These are phyloP conservation scores for Phocoena phocoena DNA, from an alignment of 2,113 vertebrate species.

Conservation along the genomic window DNA sequence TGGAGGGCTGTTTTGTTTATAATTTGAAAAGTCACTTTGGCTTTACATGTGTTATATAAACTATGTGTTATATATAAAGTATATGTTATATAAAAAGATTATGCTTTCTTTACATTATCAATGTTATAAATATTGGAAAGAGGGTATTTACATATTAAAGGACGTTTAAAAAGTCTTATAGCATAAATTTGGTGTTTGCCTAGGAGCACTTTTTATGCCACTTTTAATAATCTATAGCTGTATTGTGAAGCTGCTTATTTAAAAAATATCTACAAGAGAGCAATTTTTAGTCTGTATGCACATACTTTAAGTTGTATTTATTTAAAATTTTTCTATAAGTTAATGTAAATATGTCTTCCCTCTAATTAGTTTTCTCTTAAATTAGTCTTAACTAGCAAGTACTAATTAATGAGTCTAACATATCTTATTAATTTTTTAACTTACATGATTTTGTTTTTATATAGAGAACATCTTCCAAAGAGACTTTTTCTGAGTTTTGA, in stretches of 20 bases:
- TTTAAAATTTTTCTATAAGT: not conserved
- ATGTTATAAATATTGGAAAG: not conserved
- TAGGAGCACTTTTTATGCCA: constrained; percentile 2
- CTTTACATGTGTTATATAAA: constrained; percentile 11
- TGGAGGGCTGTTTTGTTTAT: not conserved
- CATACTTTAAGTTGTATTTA: not conserved
- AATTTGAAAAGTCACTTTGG: constrained; percentile 17
- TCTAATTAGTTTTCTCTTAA: constrained; percentile 33
- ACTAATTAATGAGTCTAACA: not conserved
- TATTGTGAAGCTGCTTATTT: constrained; percentile 32
- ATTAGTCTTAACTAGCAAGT: constrained; percentile 39
- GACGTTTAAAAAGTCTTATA: not conserved
- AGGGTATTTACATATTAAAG: not conserved
- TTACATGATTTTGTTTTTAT: constrained; percentile 19
- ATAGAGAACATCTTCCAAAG: not conserved
- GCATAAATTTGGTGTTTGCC: not conserved
- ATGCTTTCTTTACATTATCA: constrained; percentile 11
- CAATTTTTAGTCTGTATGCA: not conserved
- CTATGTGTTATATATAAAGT: not conserved
- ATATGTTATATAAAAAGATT: not conserved
- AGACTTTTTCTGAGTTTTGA: constrained; percentile 12
- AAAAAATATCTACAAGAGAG: not conserved
- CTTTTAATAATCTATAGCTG: not conserved
- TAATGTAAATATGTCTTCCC: not conserved
- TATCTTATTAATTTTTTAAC: constrained; percentile 20